A percentile compares a stretch with the other conserved stretches of the same genome.
Evolutionary conservation across 1,140 invertebrate species (phyloP).

Genomic region (Drosophila simulans): DNA sequence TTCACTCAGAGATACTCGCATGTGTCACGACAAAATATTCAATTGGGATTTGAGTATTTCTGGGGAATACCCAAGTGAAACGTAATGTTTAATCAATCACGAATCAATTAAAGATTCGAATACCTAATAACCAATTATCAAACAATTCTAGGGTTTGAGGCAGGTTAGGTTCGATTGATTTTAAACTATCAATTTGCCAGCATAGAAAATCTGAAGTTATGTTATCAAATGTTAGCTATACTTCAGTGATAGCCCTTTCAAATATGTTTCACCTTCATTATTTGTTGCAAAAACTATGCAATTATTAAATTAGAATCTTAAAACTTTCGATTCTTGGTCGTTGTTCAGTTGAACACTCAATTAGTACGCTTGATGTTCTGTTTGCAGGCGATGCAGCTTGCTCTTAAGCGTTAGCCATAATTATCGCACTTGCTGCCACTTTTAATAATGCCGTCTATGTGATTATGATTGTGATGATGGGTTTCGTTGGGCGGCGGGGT

Average conservation of each 20-base stretch:
- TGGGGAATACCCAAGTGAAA: not conserved
- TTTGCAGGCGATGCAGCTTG: not conserved
- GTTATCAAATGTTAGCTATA: no score
- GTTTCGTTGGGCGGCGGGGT: slow-evolving; percentile 13
- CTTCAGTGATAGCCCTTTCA: no score
- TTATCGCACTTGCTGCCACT: slow-evolving; percentile 57
- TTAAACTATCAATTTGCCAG: no score
- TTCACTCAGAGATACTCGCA: no score
- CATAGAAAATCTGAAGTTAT: no score
- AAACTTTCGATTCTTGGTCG: not conserved
- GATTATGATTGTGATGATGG: slow-evolving; percentile 14
- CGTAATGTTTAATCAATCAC: slow-evolving; percentile 8
- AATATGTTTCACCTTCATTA: no score
- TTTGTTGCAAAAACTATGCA: no score
- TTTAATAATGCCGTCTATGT: slow-evolving; percentile 6
- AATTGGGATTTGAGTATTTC: not conserved
- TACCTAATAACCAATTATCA: not conserved
- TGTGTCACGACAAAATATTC: slow-evolving; percentile 1
- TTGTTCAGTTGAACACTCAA: slow-evolving; percentile 11
- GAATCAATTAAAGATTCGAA: not conserved
- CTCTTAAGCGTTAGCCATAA: slow-evolving; percentile 46
- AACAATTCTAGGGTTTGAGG: not conserved
- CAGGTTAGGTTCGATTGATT: not conserved
- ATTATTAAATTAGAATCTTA: not conserved
- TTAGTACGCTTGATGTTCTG: not conserved